phyloP scores from a whole-genome alignment of 2,888 invertebrate genomes.

The Scaptodrosophila latifasciaeformis region DNA sequence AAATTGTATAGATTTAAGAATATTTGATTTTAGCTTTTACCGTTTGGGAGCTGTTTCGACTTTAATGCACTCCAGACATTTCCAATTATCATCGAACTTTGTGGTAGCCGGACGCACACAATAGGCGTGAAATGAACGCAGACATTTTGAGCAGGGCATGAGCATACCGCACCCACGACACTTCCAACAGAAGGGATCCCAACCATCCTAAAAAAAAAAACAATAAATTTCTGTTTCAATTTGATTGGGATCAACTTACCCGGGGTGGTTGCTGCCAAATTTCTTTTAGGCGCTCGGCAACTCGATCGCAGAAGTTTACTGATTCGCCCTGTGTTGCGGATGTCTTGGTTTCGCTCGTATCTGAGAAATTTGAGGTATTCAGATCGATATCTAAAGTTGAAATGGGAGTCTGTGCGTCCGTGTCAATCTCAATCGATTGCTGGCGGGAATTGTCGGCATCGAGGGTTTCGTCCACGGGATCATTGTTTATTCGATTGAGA shows the following conservation, averaged over 20 bases:
- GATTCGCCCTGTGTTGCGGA: too few species aligned
- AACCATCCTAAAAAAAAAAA: conserved; percentile 73
- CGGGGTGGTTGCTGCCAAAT: conserved; percentile 64
- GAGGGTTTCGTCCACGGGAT: conserved; percentile 18
- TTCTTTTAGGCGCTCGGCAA: conserved; percentile 37
- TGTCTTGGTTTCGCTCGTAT: conserved; percentile 40
- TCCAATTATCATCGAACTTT: conserved; percentile 80
- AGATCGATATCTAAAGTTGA: conserved; percentile 31
- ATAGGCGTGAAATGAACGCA: conserved; percentile 87
- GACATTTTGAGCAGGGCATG: conserved; percentile 86
- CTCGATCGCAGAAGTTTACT: too few species aligned
- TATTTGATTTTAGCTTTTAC: conserved; percentile 42
- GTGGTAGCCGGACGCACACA: conserved; percentile 80
- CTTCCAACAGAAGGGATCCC: conserved; percentile 92
- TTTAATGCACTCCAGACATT: conserved; percentile 90
- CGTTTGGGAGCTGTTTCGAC: conserved; percentile 76
- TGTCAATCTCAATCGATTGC: neutral
- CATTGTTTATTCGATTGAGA: conserved; percentile 76
- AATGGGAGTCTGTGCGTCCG: conserved; percentile 4
- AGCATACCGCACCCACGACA: conserved; percentile 84
- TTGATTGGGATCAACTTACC: conserved; percentile 37
- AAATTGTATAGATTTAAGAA: neutral
- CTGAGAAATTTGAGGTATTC: conserved; percentile 35
- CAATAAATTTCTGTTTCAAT: neutral
- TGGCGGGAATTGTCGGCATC: conserved; percentile 13